Conservation (phyloP, 2,113 vertebrate species). For the Parotia lawesii region DNA sequence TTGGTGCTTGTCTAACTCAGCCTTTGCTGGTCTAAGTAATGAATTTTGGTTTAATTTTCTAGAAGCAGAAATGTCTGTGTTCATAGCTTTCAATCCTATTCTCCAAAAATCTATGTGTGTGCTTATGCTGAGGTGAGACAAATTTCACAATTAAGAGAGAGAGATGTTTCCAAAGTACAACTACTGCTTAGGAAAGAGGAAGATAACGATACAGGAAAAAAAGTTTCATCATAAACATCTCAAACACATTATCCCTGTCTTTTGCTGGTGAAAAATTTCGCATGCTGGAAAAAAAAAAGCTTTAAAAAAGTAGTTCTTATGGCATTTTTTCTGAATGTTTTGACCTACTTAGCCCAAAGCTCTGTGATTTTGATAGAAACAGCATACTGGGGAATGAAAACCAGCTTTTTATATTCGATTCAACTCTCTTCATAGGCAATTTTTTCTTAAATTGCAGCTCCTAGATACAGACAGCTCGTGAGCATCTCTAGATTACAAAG, state of each 20-base stretch:
- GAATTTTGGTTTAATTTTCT: background rate
- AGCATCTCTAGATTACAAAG: background rate
- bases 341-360: slow-evolving; percentile 6
- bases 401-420: background rate
- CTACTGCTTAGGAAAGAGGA: background rate
- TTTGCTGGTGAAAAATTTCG: background rate
- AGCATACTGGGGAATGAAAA: background rate
- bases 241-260: background rate
- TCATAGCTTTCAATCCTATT: background rate
- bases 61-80: background rate
- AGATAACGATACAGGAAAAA: background rate
- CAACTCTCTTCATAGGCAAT: background rate
- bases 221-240: background rate
- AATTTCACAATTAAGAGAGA: background rate
- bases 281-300: background rate
- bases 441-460: background rate
- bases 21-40: background rate
- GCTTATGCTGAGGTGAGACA: background rate
- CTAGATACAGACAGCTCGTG: background rate
- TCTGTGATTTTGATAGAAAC: background rate
- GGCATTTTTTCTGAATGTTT: background rate
- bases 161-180: background rate
- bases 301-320: background rate
- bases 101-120: background rate
- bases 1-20: background rate